Base-by-base conservation (phyloP, 2,113 vertebrate genomes). In the Microcebus tavaratra region DNA sequence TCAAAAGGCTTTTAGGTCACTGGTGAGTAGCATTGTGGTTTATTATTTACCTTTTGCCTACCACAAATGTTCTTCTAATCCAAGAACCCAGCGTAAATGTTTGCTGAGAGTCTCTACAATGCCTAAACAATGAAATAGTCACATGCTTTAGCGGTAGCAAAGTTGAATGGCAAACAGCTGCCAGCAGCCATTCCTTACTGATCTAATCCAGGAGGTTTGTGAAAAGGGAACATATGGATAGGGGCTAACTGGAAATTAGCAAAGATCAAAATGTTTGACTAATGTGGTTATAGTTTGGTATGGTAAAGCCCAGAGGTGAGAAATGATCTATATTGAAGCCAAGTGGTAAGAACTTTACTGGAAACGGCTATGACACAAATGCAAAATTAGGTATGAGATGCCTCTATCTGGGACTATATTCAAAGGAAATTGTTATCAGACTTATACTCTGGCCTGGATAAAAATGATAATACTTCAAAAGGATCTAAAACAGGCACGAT, bases 1-100 rank as follows among this genome's bases (percentile, higher is more conserved):
- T 97, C 94, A 94, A 59, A 96, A 98, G 92, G 82, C 97, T 97
- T 96, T 96, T 95, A 95, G 96, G 97, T 97, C 95, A 94, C 65
- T 96, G 73, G 76, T 76, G 92, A 98, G 92, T 95, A 96, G 96
- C 70, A 42, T 36, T 98, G 97, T 96, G 95, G 94, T 96, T 97
- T 97, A 97, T 96, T 98, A 98, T 97, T 97, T 98, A 97, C 96
- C 97, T 98, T 95, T 96, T 88, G 96, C 94, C 95, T 96, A 90
- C 97, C 97, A 80, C 93, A 97, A 96, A 96, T 94, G 93, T 97
- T 94, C 96, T 91, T 95, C 94, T 97, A 97, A 97, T 96, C 96
- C 96, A 96, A 90, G 92, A 97, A 88, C 89, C 73, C 83, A 93
- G 98, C 92, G 80, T 97, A 97, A 97, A 97, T 97, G 97, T 98